Evolutionary conservation across 2,113 vertebrate species (phyloP), one percentile per base, ranked within the genome.

Genomic region (Malurus cyaneus): DNA sequence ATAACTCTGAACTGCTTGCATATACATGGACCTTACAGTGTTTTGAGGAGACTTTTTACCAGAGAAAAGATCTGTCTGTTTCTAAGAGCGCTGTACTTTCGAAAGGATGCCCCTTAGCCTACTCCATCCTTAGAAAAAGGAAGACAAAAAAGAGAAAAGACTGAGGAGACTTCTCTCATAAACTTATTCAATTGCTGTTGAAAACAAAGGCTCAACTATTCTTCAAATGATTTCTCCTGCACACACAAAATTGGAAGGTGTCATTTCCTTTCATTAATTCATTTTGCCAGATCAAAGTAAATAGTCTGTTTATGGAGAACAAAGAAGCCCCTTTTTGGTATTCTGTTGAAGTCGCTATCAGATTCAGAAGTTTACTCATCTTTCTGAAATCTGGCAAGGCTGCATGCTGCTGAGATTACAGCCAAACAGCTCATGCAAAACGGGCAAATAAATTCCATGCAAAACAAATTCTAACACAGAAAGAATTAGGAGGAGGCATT

Each of bases 261-360:
- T 96, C 80, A 88, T 97, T 98, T 97, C 96, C 94, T 97, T 97
- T 98, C 97, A 97, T 97, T 97, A 97, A 98, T 98, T 97, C 96
- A 96, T 97, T 97, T 98, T 98, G 97, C 97, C 97, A 98, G 98
- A 98, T 99, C 98, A 98, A 98, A 99, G 98, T 99, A 98, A 99
- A 98, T 98, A 99, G 97, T 98, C 98, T 98, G 96, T 98, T 99
- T 98, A 98, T 85, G 97, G 97, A 98, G 98, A 99, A 99, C 99
- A 99, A 99, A 99, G 98, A 97, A 95, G 36, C 18, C 84, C 96
- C 97, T 97, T 97, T 98, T 97, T 98, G 96, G 94, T 98, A 98
- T 98, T 98, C 97, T 86, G 96, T 59, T 80, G 91, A 97, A 96
- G 97, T 97, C 88, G 15, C 97, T 94, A 98, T 99, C 98, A 98